A percentile compares a stretch with the other conserved stretches of the same genome.
phyloP scores from a whole-genome alignment of 2,797 vertebrate genomes.

The Arrhamphus sclerolepis region DNA sequence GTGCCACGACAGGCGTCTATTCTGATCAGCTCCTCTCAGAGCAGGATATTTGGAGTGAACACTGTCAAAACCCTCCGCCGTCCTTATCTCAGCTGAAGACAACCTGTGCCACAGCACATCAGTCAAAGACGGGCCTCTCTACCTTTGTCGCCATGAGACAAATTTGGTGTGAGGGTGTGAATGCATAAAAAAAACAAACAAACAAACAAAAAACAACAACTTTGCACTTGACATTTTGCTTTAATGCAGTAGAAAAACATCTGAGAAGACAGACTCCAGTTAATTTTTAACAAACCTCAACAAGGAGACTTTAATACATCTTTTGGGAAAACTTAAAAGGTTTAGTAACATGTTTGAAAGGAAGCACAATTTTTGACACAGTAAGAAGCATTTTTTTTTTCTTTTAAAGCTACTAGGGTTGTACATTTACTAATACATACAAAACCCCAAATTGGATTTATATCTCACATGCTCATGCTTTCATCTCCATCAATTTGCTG shows the following conservation, averaged over 20 bases:
- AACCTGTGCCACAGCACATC: conserved; percentile 64
- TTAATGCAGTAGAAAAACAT: conserved; percentile 38
- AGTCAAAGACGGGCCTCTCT: conserved; percentile 49
- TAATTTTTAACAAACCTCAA: conserved; percentile 56
- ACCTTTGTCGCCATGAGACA: conserved; percentile 47
- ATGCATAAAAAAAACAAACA: conserved; percentile 43
- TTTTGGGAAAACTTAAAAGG: conserved; percentile 12
- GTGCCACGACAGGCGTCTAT: conserved; percentile 67
- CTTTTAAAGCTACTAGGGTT: conserved; percentile 30
- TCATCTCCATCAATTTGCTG: conserved; percentile 16
- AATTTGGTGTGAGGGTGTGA: conserved; percentile 45
- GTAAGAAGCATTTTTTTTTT: conserved; percentile 22
- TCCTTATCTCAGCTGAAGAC: conserved; percentile 63
- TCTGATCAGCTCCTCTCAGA: conserved; percentile 69
- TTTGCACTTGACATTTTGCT: conserved; percentile 52
- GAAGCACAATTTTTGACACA: conserved; percentile 10
- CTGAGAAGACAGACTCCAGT: conserved; percentile 33
- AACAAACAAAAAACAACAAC: too few relatives aligned
- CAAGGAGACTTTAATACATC: conserved; percentile 4
- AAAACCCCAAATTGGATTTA: conserved; percentile 26
- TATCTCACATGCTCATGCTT: conserved; percentile 34
- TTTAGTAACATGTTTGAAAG: conserved; percentile 24
- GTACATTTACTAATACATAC: conserved; percentile 37
- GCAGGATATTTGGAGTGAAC: conserved; percentile 70
- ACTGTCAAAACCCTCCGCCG: conserved; percentile 70